Conservation (phyloP, 53 echinoderm and acorn worm species). For the Antedon mediterranea region DNA sequence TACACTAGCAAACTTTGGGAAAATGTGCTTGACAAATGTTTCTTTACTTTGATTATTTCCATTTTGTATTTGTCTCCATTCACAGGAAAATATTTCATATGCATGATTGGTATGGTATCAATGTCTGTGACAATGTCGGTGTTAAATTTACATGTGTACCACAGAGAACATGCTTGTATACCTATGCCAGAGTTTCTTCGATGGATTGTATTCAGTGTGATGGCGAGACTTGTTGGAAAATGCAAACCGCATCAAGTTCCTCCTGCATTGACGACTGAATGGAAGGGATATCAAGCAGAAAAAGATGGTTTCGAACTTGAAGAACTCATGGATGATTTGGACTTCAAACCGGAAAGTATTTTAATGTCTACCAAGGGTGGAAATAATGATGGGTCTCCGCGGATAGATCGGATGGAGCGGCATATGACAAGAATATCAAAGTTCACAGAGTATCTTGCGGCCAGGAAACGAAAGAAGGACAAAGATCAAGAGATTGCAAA, state of each 20-base stretch:
- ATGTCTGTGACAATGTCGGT: conserved; percentile 37
- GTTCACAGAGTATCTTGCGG: conserved; percentile 25
- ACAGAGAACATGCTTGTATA: conserved; percentile 32
- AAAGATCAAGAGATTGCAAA: conserved; percentile 29
- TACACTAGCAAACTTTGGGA: too few species aligned
- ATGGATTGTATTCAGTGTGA: conserved; percentile 31
- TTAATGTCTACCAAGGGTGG: background rate
- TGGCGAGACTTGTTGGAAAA: conserved; percentile 32
- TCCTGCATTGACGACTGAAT: background rate
- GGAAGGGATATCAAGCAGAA: background rate
- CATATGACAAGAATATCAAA: background rate
- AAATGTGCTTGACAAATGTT: too few species aligned
- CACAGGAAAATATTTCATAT: conserved; percentile 46
- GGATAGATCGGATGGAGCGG: background rate
- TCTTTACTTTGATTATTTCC: too few species aligned
- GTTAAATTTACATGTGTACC: conserved; percentile 29
- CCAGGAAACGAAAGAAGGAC: conserved; percentile 36
- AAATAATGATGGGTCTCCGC: background rate
- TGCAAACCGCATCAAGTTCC: background rate
- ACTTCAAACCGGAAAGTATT: background rate
- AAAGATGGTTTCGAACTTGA: background rate
- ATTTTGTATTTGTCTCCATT: too few species aligned
- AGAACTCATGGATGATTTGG: background rate
- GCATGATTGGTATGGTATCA: conserved; percentile 43
- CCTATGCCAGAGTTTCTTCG: conserved; percentile 39